These are phyloP conservation scores for Osedax frankpressi DNA, from an alignment of 2,888 invertebrate species.

Conservation along the genomic window DNA sequence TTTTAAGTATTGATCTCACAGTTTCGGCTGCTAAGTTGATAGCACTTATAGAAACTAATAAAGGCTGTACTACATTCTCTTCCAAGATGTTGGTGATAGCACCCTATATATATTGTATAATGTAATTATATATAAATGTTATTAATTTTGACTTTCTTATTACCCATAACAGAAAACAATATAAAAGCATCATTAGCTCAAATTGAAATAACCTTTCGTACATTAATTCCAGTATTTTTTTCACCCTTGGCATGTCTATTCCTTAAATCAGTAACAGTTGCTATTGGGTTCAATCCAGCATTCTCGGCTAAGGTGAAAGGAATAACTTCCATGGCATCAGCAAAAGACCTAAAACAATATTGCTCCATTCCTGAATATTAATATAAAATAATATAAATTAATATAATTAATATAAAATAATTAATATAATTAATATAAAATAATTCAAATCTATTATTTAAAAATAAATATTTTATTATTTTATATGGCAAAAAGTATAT, in stretches of 20 bases:
- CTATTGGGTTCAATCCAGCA: conserved; percentile 79
- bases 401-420: too few relatives aligned
- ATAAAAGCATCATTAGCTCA: not conserved
- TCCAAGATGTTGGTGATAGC: conserved; percentile 89
- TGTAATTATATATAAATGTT: not conserved
- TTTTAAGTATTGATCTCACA: conserved; percentile 90
- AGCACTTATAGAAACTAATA: conserved; percentile 83
- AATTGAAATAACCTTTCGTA: conserved; percentile 54
- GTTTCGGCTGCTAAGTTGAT: conserved; percentile 89
- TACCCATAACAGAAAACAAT: not conserved
- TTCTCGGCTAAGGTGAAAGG: conserved; percentile 82
- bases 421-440: too few relatives aligned
- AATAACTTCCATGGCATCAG: conserved; percentile 85
- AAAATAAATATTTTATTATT: too few relatives aligned
- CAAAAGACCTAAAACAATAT: conserved; percentile 85
- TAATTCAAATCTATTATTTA: too few relatives aligned
- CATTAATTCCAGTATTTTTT: conserved; percentile 81
- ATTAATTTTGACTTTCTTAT: not conserved
- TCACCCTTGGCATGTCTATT: conserved; percentile 80
- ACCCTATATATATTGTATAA: conserved; percentile 50
- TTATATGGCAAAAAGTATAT: too few relatives aligned
- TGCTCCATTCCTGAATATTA: conserved; percentile 57
- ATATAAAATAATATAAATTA: too few relatives aligned
- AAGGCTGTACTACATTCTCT: conserved; percentile 91
- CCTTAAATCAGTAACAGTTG: conserved; percentile 87